These are phyloP conservation scores for Acanthacorydalis orientalis DNA, from an alignment of 2,888 invertebrate species.

Conservation along the genomic window DNA sequence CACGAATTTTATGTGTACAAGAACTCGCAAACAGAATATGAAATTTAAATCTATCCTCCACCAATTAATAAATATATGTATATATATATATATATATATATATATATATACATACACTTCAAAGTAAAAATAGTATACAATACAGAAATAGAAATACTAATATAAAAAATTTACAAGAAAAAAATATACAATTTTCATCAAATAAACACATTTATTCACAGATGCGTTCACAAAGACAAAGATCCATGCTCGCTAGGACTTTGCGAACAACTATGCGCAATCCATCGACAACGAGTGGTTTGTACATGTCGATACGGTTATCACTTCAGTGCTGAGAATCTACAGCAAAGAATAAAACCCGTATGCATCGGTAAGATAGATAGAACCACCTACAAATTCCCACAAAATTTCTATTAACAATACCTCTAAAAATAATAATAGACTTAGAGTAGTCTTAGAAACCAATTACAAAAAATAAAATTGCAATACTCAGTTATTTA, in stretches of 20 bases:
- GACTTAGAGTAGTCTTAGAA: too few relatives aligned
- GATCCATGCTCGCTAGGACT: constrained; percentile 45
- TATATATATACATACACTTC: too few relatives aligned
- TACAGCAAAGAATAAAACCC: constrained; percentile 36
- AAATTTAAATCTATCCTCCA: too few relatives aligned
- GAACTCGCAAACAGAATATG: too few relatives aligned
- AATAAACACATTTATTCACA: constrained; percentile 12
- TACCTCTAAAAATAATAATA: too few relatives aligned
- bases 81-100: too few relatives aligned
- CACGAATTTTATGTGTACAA: too few relatives aligned
- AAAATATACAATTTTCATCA: too few relatives aligned
- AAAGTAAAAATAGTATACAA: background rate
- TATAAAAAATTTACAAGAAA: background rate
- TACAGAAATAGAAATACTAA: background rate
- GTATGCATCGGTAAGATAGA: constrained; percentile 36
- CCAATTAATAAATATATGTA: too few relatives aligned
- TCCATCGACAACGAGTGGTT: constrained; percentile 41
- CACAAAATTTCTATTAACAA: background rate
- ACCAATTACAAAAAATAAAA: too few relatives aligned
- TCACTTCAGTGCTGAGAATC: constrained; percentile 39
- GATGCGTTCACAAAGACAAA: constrained; percentile 39
- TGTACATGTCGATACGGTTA: constrained; percentile 49
- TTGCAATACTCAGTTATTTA: too few relatives aligned
- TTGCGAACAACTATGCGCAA: constrained; percentile 48
- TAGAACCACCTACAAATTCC: background rate